These are phyloP conservation scores for Drosophila kikkawai DNA, from an alignment of 1,140 invertebrate species.

Conservation along the genomic window DNA sequence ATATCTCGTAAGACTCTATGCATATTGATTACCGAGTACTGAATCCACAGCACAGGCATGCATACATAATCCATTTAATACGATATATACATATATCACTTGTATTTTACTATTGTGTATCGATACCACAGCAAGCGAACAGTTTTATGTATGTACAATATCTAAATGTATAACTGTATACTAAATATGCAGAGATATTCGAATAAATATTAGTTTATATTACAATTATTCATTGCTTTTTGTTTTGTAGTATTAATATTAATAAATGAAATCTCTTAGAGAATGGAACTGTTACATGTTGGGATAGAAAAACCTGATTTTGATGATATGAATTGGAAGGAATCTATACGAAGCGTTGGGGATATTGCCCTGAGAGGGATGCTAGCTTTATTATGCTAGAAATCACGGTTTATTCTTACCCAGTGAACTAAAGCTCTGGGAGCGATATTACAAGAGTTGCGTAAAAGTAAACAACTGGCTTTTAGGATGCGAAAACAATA, in stretches of 20 bases:
- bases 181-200: constrained; percentile 78
- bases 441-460: too few species aligned
- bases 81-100: constrained; percentile 45
- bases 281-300: too few species aligned
- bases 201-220: constrained; percentile 77
- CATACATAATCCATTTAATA: constrained; percentile 48
- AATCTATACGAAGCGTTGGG: too few species aligned
- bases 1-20: constrained; percentile 68
- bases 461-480: too few species aligned
- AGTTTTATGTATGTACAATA: constrained; percentile 76
- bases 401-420: too few species aligned
- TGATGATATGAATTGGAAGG: not conserved
- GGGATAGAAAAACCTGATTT: not conserved
- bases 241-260: not conserved
- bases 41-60: constrained; percentile 41
- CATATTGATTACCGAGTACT: constrained; percentile 61
- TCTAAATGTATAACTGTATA: constrained; percentile 71
- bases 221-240: constrained; percentile 11
- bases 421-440: too few species aligned
- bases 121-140: constrained; percentile 41
- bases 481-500: too few species aligned
- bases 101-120: constrained; percentile 60
- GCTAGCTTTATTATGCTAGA: too few species aligned
- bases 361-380: too few species aligned
- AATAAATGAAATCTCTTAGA: not conserved